A percentile compares a stretch with the other conserved stretches of the same genome.
phyloP scores from a whole-genome alignment of 2,888 invertebrate genomes.

The Odontomyia ornata region DNA sequence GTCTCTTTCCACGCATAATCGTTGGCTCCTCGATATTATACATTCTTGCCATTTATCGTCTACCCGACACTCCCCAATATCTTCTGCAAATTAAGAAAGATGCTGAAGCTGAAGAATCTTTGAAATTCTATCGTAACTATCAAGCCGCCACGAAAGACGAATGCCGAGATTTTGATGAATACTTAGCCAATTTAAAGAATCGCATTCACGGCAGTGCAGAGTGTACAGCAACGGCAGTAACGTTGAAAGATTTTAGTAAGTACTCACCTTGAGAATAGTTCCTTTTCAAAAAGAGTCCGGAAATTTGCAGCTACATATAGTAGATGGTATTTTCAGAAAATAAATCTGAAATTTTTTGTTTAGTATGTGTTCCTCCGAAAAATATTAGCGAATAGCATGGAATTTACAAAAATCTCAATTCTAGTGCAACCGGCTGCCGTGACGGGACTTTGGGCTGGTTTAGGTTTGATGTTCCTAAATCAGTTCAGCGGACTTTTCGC shows the following conservation, averaged over 20 bases:
- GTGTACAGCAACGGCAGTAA: not conserved
- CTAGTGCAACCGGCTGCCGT: constrained; percentile 56
- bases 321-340: too few species aligned
- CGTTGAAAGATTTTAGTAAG: constrained; percentile 57
- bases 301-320: too few species aligned
- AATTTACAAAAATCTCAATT: too few species aligned
- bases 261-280: not conserved
- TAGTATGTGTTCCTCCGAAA: too few species aligned
- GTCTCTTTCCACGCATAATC: constrained; percentile 56
- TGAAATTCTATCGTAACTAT: constrained; percentile 57
- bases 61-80: constrained; percentile 60
- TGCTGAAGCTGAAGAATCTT: constrained; percentile 56
- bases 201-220: constrained; percentile 44
- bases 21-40: constrained; percentile 57
- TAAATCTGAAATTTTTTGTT: too few species aligned
- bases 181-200: constrained; percentile 52
- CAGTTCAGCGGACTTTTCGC: constrained; percentile 58
- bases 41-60: constrained; percentile 52
- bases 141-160: constrained; percentile 52
- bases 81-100: constrained; percentile 53
- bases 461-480: constrained; percentile 55
- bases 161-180: constrained; percentile 50
- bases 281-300: not conserved
- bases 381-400: too few species aligned
- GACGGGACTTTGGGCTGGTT: constrained; percentile 54